Percentiles rank a stretch among this genome's conserved stretches.
Conservation (phyloP, 53 echinoderm and acorn worm species). For the Apostichopus leukothele region DNA sequence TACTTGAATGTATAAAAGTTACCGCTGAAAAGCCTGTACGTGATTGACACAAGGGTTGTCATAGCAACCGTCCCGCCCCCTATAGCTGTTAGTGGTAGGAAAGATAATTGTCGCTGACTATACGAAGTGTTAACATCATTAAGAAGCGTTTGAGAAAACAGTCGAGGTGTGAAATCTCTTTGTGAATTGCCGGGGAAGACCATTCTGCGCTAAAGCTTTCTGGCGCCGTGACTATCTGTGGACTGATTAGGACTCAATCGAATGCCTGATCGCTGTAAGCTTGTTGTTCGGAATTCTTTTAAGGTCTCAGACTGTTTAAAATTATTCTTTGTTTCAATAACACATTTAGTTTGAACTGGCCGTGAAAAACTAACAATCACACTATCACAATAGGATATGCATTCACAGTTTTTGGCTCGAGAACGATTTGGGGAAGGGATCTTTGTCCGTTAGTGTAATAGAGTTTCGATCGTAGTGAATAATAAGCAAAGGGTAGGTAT, state of each 20-base stretch:
- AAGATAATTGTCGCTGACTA: constrained; percentile 99
- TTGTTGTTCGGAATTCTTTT: constrained; percentile 2
- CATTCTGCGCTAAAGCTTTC: constrained; percentile 82
- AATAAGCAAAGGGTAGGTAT: neutral
- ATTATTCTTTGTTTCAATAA: constrained; percentile 42
- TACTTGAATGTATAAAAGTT: neutral
- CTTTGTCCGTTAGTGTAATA: constrained; percentile 34
- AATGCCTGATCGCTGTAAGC: constrained; percentile 8
- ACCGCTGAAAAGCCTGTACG: neutral
- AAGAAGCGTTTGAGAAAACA: constrained; percentile 96
- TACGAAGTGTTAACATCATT: constrained; percentile 99
- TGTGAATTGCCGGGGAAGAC: constrained; percentile 74
- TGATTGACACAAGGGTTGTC: constrained; percentile 73
- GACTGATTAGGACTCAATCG: constrained; percentile 71
- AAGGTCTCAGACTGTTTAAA: constrained; percentile 43
- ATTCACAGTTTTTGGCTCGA: neutral
- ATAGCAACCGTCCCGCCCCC: constrained; percentile 62
- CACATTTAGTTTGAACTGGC: constrained; percentile 47
- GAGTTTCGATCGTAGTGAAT: constrained; percentile 25
- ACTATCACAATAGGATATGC: constrained; percentile 17
- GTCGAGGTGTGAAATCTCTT: constrained; percentile 93
- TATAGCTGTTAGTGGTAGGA: constrained; percentile 62
- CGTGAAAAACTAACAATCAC: constrained; percentile 45
- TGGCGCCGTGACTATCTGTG: constrained; percentile 82
- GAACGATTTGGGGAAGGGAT: neutral